These are phyloP conservation scores for Caranx melampygus DNA, from an alignment of 2,113 vertebrate genomes.

Conservation along the genomic window DNA sequence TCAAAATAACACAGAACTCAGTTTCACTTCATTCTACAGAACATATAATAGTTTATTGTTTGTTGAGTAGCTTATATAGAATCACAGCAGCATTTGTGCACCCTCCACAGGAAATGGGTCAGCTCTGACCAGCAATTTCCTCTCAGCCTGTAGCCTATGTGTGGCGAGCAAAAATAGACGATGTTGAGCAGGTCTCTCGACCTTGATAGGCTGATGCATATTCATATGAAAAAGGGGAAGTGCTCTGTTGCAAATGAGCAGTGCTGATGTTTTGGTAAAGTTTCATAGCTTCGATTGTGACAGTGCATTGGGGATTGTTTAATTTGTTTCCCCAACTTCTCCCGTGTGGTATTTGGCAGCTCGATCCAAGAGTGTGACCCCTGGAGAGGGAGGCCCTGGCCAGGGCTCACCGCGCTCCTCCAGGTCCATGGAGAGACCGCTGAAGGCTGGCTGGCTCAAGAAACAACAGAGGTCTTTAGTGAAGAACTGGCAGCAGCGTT, in stretches of 20 bases:
- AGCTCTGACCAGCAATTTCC: constrained; percentile 66
- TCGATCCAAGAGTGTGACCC: constrained; percentile 91
- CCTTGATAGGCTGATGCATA: constrained; percentile 45
- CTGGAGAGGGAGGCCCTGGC: constrained; percentile 77
- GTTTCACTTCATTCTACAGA: not conserved
- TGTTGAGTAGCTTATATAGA: constrained; percentile 18
- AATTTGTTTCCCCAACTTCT: not conserved
- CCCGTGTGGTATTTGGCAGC: constrained; percentile 77
- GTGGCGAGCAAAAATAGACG: constrained; percentile 41
- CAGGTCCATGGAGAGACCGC: constrained; percentile 86
- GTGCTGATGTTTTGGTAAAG: constrained; percentile 29
- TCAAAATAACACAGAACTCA: not conserved
- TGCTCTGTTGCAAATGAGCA: constrained; percentile 3
- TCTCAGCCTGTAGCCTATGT: constrained; percentile 23
- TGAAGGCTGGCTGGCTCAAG: constrained; percentile 95
- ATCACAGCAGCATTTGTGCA: constrained; percentile 32
- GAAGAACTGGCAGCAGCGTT: constrained; percentile 95
- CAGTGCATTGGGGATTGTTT: not conserved
- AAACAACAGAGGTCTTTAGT: constrained; percentile 95
- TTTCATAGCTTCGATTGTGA: constrained; percentile 24
- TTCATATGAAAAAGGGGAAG: constrained; percentile 70
- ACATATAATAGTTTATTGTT: not conserved
- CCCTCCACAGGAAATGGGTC: constrained; percentile 70
- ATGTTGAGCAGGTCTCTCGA: constrained; percentile 10
- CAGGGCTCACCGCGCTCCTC: constrained; percentile 48